Conservation (phyloP, 2,797 vertebrate species). For the Dryobates pubescens region DNA sequence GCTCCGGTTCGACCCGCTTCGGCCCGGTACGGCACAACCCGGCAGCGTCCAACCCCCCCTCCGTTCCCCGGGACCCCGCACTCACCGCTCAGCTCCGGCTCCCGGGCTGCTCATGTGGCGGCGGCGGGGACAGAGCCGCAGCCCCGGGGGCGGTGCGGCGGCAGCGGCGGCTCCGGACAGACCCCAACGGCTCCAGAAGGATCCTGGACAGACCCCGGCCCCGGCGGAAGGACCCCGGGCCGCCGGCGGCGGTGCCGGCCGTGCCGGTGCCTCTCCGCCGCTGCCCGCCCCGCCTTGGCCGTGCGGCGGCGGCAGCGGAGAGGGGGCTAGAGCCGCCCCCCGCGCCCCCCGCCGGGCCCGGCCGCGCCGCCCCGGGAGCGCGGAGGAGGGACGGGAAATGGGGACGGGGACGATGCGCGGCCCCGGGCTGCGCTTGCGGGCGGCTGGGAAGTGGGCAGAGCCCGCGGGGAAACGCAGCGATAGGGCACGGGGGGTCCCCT, state of each 20-base stretch:
- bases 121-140: not conserved
- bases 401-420: not conserved
- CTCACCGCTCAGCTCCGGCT: not conserved
- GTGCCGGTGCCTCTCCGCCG: not conserved
- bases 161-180: not conserved
- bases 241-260: not conserved
- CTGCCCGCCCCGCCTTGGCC: not conserved
- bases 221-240: not conserved
- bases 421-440: not conserved
- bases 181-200: not conserved
- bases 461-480: not conserved
- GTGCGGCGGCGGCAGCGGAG: not conserved
- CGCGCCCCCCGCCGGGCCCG: not conserved
- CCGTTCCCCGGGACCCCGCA: not conserved
- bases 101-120: not conserved
- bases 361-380: not conserved
- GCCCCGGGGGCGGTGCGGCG: not conserved
- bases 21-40: not conserved
- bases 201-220: not conserved
- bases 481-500: not conserved
- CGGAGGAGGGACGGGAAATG: not conserved
- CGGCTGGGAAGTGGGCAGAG: not conserved
- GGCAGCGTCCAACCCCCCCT: too few relatives aligned
- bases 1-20: not conserved
- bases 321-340: not conserved